Conservation (phyloP, 23 tunicate species). For the Halocynthia aurantium region DNA sequence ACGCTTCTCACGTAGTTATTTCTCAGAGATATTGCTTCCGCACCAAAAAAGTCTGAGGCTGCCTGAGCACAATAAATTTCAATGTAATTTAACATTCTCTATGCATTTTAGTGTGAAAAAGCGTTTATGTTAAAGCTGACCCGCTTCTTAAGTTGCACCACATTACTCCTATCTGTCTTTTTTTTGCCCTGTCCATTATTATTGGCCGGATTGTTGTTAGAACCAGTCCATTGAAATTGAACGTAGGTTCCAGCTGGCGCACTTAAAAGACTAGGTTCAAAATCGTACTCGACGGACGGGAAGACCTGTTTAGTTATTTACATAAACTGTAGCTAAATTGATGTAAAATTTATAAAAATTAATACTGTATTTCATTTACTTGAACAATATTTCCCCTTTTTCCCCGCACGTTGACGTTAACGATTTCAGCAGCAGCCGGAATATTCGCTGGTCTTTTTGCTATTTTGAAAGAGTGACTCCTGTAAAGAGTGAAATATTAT, state of each 20-base stretch:
- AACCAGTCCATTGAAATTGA: slow-evolving; percentile 84
- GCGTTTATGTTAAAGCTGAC: slow-evolving; percentile 16
- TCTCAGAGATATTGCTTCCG: too few relatives aligned
- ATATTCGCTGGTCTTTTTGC: slow-evolving; percentile 47
- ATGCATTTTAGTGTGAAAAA: too few relatives aligned
- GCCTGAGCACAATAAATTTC: too few relatives aligned
- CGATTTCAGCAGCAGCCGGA: slow-evolving; percentile 15
- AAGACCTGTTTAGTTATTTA: slow-evolving; percentile 22
- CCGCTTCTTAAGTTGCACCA: slow-evolving; percentile 39
- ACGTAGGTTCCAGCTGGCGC: slow-evolving; percentile 11
- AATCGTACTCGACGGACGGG: slow-evolving; percentile 76
- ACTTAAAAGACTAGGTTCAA: slow-evolving; percentile 37
- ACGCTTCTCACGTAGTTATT: too few relatives aligned
- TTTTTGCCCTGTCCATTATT: slow-evolving; percentile 67
- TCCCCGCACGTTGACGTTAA: slow-evolving; percentile 71
- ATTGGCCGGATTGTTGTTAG: slow-evolving; percentile 63
- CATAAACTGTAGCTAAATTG: not conserved
- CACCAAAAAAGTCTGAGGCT: too few relatives aligned
- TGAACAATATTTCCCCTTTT: slow-evolving; percentile 86
- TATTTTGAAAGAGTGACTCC: slow-evolving; percentile 66
- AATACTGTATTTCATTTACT: slow-evolving; percentile 5
- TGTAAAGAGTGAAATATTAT: not conserved
- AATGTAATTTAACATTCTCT: too few relatives aligned
- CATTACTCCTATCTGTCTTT: slow-evolving; percentile 51
- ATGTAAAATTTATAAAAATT: not conserved